phyloP scores from a whole-genome alignment of 2,113 vertebrate species.

The Myiopsitta monachus region DNA sequence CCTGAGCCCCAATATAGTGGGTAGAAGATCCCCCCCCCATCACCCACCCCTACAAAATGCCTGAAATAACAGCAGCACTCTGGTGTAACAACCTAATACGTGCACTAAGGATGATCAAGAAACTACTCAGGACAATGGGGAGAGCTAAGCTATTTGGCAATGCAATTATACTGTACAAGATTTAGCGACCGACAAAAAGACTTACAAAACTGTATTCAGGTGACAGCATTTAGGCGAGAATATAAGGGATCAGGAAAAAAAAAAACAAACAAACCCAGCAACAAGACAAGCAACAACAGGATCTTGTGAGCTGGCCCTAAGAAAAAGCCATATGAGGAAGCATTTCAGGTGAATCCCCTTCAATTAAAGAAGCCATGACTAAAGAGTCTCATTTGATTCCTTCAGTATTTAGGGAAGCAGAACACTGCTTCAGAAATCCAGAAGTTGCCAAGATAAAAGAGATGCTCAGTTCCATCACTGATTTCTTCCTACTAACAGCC shows the following conservation, averaged over 20 bases:
- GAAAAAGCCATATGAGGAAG: not conserved
- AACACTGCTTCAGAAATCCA: not conserved
- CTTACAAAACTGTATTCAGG: not conserved
- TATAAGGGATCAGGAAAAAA: not conserved
- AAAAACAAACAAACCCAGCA: not conserved
- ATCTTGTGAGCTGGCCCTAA: not conserved
- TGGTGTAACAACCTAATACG: not conserved
- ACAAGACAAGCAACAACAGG: not conserved
- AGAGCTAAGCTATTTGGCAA: not conserved
- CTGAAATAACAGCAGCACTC: not conserved
- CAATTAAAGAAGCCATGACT: not conserved
- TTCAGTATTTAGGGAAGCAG: not conserved
- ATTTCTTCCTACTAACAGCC: not conserved
- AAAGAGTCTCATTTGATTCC: not conserved
- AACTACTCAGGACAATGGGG: not conserved
- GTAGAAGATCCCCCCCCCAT: not conserved
- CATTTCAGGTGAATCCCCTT: not conserved
- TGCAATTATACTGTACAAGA: not conserved
- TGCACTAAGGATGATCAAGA: not conserved
- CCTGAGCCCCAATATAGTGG: not conserved
- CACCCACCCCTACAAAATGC: not conserved
- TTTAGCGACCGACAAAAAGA: not conserved
- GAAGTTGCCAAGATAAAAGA: not conserved
- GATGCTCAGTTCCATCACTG: not conserved
- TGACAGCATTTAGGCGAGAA: not conserved